Evolutionary conservation across 2,797 vertebrate species (phyloP).

Genomic region (Lagorchestes hirsutus): DNA sequence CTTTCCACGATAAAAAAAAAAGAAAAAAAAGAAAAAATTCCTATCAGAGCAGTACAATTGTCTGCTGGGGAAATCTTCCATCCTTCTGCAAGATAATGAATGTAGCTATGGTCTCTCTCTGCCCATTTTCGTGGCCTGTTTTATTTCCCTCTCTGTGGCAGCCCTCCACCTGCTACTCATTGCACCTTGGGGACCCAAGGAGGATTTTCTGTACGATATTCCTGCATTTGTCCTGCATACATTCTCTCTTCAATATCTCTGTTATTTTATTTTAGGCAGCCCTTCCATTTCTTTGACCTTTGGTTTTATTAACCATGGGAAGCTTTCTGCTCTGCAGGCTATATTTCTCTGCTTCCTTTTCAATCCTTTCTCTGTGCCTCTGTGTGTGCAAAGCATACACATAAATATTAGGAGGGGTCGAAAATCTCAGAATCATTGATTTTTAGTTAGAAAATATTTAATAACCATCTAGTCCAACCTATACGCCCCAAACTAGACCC

Average conservation of each 20-base stretch:
- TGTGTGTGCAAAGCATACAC: not conserved
- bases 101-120: slow-evolving; percentile 65
- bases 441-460: not conserved
- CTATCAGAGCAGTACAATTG: slow-evolving; percentile 64
- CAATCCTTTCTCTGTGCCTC: not conserved
- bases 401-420: not conserved
- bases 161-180: slow-evolving; percentile 71
- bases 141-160: slow-evolving; percentile 68
- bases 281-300: slow-evolving; percentile 60
- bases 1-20: slow-evolving; percentile 66
- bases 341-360: slow-evolving; percentile 36
- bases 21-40: slow-evolving; percentile 12
- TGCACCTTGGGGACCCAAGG: slow-evolving; percentile 49
- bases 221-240: slow-evolving; percentile 64
- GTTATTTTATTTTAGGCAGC: slow-evolving; percentile 62
- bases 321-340: slow-evolving; percentile 23
- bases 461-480: not conserved
- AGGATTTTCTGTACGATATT: slow-evolving; percentile 69
- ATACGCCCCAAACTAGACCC: not conserved
- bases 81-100: slow-evolving; percentile 62
- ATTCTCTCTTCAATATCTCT: slow-evolving; percentile 60
- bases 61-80: slow-evolving; percentile 45
- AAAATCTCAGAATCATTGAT: not conserved
- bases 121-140: slow-evolving; percentile 71
- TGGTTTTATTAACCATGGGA: slow-evolving; percentile 53